Base-by-base conservation (phyloP, 1,140 invertebrate genomes). In the Drosophila burlai region DNA sequence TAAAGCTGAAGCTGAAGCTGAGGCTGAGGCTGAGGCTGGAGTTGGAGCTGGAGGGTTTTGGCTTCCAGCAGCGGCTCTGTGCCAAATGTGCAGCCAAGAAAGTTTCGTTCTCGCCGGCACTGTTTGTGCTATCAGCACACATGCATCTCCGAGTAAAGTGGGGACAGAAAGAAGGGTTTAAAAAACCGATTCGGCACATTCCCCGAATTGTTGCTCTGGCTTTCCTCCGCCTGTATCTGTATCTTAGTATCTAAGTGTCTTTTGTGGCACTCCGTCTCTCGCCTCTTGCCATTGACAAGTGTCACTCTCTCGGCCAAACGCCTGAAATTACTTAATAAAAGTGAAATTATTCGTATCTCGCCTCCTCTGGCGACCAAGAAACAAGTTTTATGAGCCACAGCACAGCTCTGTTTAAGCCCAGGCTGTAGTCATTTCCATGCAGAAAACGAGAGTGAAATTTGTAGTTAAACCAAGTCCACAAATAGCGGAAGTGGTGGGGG, bases 381-480 rank as follows among this genome's bases (percentile, higher is more conserved):
- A 87, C 83, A 54, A 66, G 83, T 86, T 86, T 78, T 78, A 76
- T 42, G 42, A 60, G 62, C 50, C 73, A 29, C 57, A 57, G 24
- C 54, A 36, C 57, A 57, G 2, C 54, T 57, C 54, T 24, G n/a
- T 40, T 26, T 24, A 38, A 55, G 24, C 18, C 49, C 34, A 45
- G 24, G 15, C 29, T 38, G 29, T 21, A 45, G 61, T 64, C 60
- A 67, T 81, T 81, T 87, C 52, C 65, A 89, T 75, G 72, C 81
- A 68, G 85, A 87, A 87, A 87, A 79, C 77, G 84, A 87, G 81
- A 87, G 84, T 87, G 84, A 89, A 87, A 87, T 84, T 81, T 60
- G 76, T 63, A 31, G 58, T 55, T 49, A 63, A 77, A 49, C 46
- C 13, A 24, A 73, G 63, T 63, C 63, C 63, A 34, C 38, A 13